Evolutionary conservation across 2,888 invertebrate species (phyloP).

Genomic region (Eledone cirrhosa): DNA sequence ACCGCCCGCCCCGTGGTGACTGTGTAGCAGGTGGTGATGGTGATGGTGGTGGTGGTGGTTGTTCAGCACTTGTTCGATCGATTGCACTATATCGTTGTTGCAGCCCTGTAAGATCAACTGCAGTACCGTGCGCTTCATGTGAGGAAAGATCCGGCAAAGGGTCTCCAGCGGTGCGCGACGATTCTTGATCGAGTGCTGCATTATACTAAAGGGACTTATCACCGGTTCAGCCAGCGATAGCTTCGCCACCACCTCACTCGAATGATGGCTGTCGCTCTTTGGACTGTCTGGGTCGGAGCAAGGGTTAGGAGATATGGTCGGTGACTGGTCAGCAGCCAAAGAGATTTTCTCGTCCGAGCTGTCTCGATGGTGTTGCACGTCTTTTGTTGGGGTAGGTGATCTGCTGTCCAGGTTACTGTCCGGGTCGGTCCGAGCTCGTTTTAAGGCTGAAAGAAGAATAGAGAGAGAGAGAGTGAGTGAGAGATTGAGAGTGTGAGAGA

Average conservation of each 20-base stretch:
- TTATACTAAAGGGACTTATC: not conserved
- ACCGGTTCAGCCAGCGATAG: not conserved
- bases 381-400: constrained; percentile 40
- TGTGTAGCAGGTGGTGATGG: too few relatives aligned
- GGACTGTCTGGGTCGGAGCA: constrained; percentile 29
- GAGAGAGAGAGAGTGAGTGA: not conserved
- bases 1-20: constrained; percentile 27
- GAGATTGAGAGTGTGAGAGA: not conserved
- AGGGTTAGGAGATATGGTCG: constrained; percentile 10
- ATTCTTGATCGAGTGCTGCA: constrained; percentile 34
- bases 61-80: constrained; percentile 84
- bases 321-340: constrained; percentile 1
- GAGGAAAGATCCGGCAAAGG: constrained; percentile 87
- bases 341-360: constrained; percentile 18
- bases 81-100: constrained; percentile 88
- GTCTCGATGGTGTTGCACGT: not conserved
- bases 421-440: constrained; percentile 40
- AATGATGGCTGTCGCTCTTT: not conserved
- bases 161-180: constrained; percentile 78
- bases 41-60: constrained; percentile 54
- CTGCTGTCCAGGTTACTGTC: constrained; percentile 38
- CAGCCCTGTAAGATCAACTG: constrained; percentile 84
- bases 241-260: constrained; percentile 5
- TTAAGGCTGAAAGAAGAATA: constrained; percentile 40
- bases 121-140: constrained; percentile 84